Conservation (phyloP, 2,888 invertebrate genomes). For the Volucella inflata region DNA sequence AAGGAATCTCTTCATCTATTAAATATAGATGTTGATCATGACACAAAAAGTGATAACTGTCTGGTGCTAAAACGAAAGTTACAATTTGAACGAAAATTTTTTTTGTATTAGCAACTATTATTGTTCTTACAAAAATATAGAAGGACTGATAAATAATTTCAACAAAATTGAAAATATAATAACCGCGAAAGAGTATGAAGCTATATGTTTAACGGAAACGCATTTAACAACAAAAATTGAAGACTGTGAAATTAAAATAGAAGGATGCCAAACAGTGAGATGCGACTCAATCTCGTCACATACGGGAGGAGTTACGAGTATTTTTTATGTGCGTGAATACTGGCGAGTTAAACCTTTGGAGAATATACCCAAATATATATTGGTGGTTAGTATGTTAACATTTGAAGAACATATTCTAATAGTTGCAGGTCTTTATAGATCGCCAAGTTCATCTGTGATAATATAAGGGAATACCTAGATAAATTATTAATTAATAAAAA, state of each 20-base stretch:
- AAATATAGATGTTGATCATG: slow-evolving; percentile 6
- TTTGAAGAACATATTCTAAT: neutral
- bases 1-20: neutral
- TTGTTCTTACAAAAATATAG: neutral
- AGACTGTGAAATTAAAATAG: slow-evolving; percentile 17
- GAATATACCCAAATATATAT: too few species aligned
- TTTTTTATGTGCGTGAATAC: slow-evolving; percentile 12
- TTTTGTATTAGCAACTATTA: slow-evolving; percentile 12
- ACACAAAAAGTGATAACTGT: slow-evolving; percentile 14
- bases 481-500: slow-evolving; percentile 3
- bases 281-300: slow-evolving; percentile 20
- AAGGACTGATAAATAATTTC: slow-evolving; percentile 1
- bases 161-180: slow-evolving; percentile 11
- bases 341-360: neutral
- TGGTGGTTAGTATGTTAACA: neutral
- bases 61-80: slow-evolving; percentile 7
- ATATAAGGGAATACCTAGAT: neutral
- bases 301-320: slow-evolving; percentile 18
- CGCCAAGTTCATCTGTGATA: slow-evolving; percentile 1
- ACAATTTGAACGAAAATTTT: slow-evolving; percentile 6
- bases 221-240: slow-evolving; percentile 11
- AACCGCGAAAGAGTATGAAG: neutral
- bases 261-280: slow-evolving; percentile 3
- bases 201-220: slow-evolving; percentile 20
- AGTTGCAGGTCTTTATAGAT: too few species aligned